These are phyloP conservation scores for Apis cerana DNA, from an alignment of 1,140 invertebrate species.

Conservation along the genomic window DNA sequence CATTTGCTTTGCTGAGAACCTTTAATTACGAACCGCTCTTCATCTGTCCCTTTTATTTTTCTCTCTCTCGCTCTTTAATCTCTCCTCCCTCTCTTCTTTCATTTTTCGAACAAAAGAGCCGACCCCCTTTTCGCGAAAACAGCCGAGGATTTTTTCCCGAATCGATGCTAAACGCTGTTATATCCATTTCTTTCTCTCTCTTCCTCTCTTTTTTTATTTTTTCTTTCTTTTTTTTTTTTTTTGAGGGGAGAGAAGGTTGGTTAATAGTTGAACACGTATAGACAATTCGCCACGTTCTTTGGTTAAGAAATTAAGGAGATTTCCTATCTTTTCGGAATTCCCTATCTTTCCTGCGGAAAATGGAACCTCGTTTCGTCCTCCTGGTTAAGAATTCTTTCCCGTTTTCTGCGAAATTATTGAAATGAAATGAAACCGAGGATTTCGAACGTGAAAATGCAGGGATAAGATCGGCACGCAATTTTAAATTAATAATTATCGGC, in stretches of 20 bases:
- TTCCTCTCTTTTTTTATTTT: no score
- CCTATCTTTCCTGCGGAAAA: neutral
- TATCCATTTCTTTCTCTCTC: no score
- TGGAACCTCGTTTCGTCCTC: neutral
- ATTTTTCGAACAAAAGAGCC: neutral
- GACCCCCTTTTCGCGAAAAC: neutral
- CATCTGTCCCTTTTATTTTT: no score
- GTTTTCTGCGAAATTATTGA: neutral
- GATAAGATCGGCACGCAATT: no score
- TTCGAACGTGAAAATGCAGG: no score
- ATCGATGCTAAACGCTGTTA: neutral
- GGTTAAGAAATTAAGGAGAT: neutral
- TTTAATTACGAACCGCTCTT: slow-evolving; percentile 35
- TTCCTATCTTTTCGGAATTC: neutral
- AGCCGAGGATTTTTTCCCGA: neutral
- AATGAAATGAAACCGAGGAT: no score
- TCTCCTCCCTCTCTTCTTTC: neutral
- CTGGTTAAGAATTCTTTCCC: neutral
- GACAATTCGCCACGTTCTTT: neutral
- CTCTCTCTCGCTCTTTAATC: neutral
- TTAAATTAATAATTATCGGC: no score
- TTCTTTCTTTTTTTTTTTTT: no score
- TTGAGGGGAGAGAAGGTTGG: neutral
- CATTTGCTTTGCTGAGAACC: slow-evolving; percentile 7
- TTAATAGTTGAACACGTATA: neutral